A percentile compares a stretch with the other conserved stretches of the same genome.
Evolutionary conservation across 2,888 invertebrate genomes (phyloP).

Genomic region (Folsomia manolachei): DNA sequence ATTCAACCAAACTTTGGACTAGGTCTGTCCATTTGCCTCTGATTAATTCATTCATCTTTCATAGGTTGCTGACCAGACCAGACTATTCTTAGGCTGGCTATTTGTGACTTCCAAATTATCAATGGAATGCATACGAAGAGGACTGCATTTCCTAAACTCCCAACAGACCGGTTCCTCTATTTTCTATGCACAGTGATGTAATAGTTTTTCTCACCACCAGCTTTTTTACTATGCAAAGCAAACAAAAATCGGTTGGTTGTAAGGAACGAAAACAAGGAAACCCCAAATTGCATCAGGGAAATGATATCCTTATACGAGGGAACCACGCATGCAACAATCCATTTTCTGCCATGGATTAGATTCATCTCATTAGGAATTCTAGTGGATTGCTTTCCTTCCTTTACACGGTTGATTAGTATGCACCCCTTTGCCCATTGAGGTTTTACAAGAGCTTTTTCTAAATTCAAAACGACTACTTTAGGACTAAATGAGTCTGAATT

Average conservation of each 20-base stretch:
- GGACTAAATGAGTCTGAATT: not conserved
- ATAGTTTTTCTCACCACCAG: not conserved
- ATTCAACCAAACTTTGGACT: not conserved
- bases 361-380: slow-evolving; percentile 20
- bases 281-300: too few species aligned
- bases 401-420: slow-evolving; percentile 12
- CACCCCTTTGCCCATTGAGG: slow-evolving; percentile 12
- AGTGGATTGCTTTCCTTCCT: slow-evolving; percentile 15
- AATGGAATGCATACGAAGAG: not conserved
- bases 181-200: not conserved
- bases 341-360: not conserved
- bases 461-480: slow-evolving; percentile 15
- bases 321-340: too few species aligned
- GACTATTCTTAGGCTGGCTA: too few species aligned
- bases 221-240: not conserved
- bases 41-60: slow-evolving; percentile 19
- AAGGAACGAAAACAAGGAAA: too few species aligned
- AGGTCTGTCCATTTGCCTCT: not conserved
- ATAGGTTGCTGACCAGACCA: slow-evolving; percentile 2
- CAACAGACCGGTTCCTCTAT: not conserved
- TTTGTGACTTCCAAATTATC: not conserved
- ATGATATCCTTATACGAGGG: too few species aligned
- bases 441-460: slow-evolving; percentile 16
- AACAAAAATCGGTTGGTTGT: too few species aligned
- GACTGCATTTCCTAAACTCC: slow-evolving; percentile 1